Base-by-base conservation (phyloP, 2,888 invertebrate species). In the Drosophila helvetica region DNA sequence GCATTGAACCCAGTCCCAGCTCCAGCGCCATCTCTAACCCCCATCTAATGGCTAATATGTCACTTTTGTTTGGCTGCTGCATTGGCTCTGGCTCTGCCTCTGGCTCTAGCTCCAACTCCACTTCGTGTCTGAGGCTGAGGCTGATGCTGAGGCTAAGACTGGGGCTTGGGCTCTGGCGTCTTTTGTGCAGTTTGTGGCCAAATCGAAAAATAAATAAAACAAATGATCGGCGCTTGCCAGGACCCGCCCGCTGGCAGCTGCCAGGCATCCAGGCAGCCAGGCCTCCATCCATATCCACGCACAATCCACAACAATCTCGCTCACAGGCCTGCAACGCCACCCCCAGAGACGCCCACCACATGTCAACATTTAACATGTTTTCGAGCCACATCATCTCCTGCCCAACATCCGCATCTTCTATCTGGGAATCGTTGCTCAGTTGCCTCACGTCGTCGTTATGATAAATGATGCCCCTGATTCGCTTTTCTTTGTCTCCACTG, bases 181-280 rank as follows among this genome's bases (percentile, higher is more conserved):
- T 42, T 64, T 50, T 64, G 60, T 83, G 83, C 80, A 80, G 70
- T 76, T 62, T 55, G 45, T 67, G 59, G 53, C 75, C 78, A 84
- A 85, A 85, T 86, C 86, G 85, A 86, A 71, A 86, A 82, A 86
- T 84, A 86, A 86, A 84, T 84, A 86, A 82, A 79, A 86, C 74
- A 85, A 85, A 85, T 85, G 85, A 82, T 80, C 70, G 54, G 65
- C 61, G 48, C 33, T 53, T 63, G 50, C 68, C 78, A 58, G 71
- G 55, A 66, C 47, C 51, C 46, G 38, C 66, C 72, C 53, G 22
- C 53, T 9, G 17, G n/a, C 59, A 46, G 18, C 25, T 53, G 56
- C 70, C 75, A 66, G 58, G 54, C 63, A 52, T 54, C 55, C 25
- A 33, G n/a, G 18, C 25, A 51, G 56, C 70, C 75, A 66, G 58